These are phyloP conservation scores for Drosophila bifasciata DNA, from an alignment of 1,140 invertebrate genomes.

Conservation along the genomic window DNA sequence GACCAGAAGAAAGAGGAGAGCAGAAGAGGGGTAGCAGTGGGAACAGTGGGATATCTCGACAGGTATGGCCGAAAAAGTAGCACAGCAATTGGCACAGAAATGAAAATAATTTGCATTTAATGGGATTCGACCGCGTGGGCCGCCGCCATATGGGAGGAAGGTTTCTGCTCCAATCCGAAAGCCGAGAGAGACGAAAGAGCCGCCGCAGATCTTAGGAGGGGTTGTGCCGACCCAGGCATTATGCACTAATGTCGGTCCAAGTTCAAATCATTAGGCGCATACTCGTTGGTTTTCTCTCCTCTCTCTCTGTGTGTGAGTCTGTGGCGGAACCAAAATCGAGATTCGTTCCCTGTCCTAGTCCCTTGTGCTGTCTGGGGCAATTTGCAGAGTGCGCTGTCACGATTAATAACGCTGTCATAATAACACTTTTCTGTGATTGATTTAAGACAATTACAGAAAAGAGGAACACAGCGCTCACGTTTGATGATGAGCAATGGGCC, in stretches of 20 bases:
- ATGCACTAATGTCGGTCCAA: constrained; percentile 75
- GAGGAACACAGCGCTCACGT: constrained; percentile 80
- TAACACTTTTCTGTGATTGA: constrained; percentile 83
- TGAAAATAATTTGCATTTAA: constrained; percentile 83
- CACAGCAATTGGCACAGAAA: constrained; percentile 83
- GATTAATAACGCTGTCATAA: constrained; percentile 83
- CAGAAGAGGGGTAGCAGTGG: constrained; percentile 10
- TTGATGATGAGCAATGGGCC: constrained; percentile 52
- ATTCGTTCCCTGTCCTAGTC: background rate
- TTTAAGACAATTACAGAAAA: constrained; percentile 83
- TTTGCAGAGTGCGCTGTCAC: constrained; percentile 73
- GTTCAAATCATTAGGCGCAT: constrained; percentile 75
- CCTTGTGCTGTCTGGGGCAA: constrained; percentile 38
- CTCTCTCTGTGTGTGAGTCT: constrained; percentile 16
- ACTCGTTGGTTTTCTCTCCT: constrained; percentile 9
- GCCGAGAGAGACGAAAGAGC: too few species aligned
- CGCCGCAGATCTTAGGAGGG: constrained; percentile 5
- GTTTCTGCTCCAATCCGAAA: background rate
- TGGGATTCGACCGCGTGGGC: constrained; percentile 67
- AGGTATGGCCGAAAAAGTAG: constrained; percentile 60
- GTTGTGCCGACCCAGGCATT: constrained; percentile 46
- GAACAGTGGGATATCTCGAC: constrained; percentile 15
- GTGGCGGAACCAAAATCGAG: constrained; percentile 3
- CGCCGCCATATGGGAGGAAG: constrained; percentile 57
- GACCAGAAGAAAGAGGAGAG: constrained; percentile 10